Base-by-base conservation (phyloP, 2,888 invertebrate genomes). In the Apoda limacodes region DNA sequence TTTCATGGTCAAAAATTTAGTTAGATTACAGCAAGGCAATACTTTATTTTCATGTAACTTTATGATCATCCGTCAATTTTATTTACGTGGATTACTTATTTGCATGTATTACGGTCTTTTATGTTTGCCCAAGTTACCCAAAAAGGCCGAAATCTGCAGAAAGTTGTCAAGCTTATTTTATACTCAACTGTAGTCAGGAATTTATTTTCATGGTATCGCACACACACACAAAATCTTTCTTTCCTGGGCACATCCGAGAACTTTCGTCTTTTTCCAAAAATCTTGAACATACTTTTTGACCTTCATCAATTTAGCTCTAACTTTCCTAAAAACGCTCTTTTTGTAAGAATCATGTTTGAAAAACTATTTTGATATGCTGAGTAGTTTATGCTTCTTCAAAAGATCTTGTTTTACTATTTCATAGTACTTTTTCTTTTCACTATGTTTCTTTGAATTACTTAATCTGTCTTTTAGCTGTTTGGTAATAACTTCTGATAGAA, bases 211-310 rank as follows among this genome's bases (percentile, higher is more conserved):
- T 22, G 19, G 35, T 39, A 25, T 39, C 39, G 29, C 25, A 35
- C 29, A 39, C 22, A 25, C 25, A 40, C 19, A 40, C 14, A 39
- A 23, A 43, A 15, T 40, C 37, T 43, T 34, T 43, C 28, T 43
- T 40, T 22, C 40, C 39, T 12, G 40, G 43, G 39, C 35, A 40
- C 42, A 43, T 43, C 21, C 40, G 17, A 20, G 43, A 42, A 30
- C 26, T 44, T 34, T 42, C 41, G 32, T 44, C 43, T 28, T 42
- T 44, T 29, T 43, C 41, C 32, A 43, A 41, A 41, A 41, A 24
- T 39, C 25, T 25, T 17, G 9, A 9, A 34, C 33, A 33, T 35
- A 30, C 10, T 35, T 19, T 25, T 35, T 35, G 1, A 39, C 33
- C 26, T 35, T 25, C 17, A 35, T 24, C 39, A 39, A 11, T 35